Conservation (phyloP, 2,888 invertebrate genomes). For the Orchestes rusci region DNA sequence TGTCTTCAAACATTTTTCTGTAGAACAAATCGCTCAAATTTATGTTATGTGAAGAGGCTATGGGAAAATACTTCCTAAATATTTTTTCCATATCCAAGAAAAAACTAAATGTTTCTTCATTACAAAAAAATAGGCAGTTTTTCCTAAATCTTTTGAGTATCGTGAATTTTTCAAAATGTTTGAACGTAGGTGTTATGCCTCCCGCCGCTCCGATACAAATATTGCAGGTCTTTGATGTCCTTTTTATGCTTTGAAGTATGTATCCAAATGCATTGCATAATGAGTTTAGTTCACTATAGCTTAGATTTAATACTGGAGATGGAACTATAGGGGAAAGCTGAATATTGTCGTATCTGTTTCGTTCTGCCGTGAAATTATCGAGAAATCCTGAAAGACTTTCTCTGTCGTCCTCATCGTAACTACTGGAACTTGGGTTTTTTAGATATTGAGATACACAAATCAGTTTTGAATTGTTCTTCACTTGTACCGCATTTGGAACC, state of each 20-base stretch:
- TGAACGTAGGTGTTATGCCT: constrained; percentile 24
- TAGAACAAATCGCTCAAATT: no score
- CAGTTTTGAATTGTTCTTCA: no score
- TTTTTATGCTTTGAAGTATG: no score
- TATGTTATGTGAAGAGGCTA: no score
- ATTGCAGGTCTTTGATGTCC: no score
- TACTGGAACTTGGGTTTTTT: constrained; percentile 15
- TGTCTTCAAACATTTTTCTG: no score
- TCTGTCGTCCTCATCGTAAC: constrained; percentile 24
- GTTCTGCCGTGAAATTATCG: constrained; percentile 5
- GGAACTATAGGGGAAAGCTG: constrained; percentile 10
- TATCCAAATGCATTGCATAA: no score
- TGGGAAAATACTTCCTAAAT: constrained; percentile 14
- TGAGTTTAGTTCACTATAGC: constrained; percentile 24
- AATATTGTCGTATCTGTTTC: constrained; percentile 2
- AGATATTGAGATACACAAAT: constrained; percentile 26
- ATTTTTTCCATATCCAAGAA: constrained; percentile 13
- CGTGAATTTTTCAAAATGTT: constrained; percentile 12
- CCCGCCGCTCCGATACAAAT: no score
- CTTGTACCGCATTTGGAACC: no score
- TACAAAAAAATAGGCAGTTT: constrained; percentile 16
- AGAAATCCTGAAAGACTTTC: constrained; percentile 24
- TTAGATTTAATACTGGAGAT: constrained; percentile 15
- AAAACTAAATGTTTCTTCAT: constrained; percentile 11
- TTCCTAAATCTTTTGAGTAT: no score